Conservation (phyloP, 2,113 vertebrate species). For the Mus musculus region GRCm39 chr6:94423501-94424000, state of each 20-base stretch:
- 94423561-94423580: not conserved
- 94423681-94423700: not conserved
- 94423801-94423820: not conserved
- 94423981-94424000: not conserved
- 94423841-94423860: not conserved
- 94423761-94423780: not conserved
- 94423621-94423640: not conserved
- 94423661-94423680: not conserved
- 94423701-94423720: not conserved
- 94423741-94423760: not conserved
- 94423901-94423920: not conserved
- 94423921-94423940: not conserved
- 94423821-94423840: not conserved
- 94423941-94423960: not conserved
- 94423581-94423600: not conserved
- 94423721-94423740: not conserved
- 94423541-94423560: not conserved
- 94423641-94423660: not conserved
- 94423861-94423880: not conserved
- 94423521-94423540: not conserved
- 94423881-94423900: not conserved
- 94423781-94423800: not conserved
- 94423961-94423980: not conserved
- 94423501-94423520: not conserved
- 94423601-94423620: not conserved